Percentiles rank a stretch among this genome's conserved stretches.
Conservation (phyloP, 2,113 vertebrate species). For the Nothobranchius furzeri region DNA sequence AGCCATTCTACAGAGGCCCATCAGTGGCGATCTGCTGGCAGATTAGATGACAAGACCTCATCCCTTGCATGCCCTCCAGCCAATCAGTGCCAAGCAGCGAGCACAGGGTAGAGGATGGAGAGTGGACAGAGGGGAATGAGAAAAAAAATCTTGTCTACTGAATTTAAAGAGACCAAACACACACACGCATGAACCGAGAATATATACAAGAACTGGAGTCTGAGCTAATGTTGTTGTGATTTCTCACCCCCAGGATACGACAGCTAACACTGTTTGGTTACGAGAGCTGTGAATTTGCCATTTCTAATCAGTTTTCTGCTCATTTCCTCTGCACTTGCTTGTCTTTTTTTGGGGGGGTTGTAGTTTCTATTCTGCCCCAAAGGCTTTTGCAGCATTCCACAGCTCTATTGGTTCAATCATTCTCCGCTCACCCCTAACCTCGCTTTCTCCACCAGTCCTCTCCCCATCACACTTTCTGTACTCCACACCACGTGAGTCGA, state of each 20-base stretch:
- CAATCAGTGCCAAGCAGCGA: conserved; percentile 57
- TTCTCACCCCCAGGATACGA: conserved; percentile 51
- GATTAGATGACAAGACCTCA: conserved; percentile 76
- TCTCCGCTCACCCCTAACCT: conserved; percentile 1
- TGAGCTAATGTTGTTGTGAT: conserved; percentile 35
- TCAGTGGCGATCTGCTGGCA: conserved; percentile 74
- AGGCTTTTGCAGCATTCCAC: conserved; percentile 53
- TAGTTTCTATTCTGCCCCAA: conserved; percentile 48
- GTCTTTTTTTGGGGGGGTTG: conserved; percentile 32
- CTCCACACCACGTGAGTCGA: conserved; percentile 33
- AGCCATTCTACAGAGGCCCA: conserved; percentile 77
- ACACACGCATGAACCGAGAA: conserved; percentile 25
- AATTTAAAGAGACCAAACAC: conserved; percentile 39
- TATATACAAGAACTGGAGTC: conserved; percentile 36
- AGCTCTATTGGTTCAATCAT: conserved; percentile 33
- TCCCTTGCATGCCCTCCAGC: conserved; percentile 62
- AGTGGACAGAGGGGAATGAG: conserved; percentile 39
- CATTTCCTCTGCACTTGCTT: conserved; percentile 44
- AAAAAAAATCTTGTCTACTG: conserved; percentile 29
- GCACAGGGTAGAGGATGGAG: conserved; percentile 55
- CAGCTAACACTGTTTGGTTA: conserved; percentile 35
- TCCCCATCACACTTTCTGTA: conserved; percentile 20
- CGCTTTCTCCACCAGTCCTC: conserved; percentile 10
- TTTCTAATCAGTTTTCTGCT: conserved; percentile 60
- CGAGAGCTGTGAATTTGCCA: conserved; percentile 50